Conservation (phyloP, 2,113 vertebrate species). For the Cyanoramphus novaezelandiae region DNA sequence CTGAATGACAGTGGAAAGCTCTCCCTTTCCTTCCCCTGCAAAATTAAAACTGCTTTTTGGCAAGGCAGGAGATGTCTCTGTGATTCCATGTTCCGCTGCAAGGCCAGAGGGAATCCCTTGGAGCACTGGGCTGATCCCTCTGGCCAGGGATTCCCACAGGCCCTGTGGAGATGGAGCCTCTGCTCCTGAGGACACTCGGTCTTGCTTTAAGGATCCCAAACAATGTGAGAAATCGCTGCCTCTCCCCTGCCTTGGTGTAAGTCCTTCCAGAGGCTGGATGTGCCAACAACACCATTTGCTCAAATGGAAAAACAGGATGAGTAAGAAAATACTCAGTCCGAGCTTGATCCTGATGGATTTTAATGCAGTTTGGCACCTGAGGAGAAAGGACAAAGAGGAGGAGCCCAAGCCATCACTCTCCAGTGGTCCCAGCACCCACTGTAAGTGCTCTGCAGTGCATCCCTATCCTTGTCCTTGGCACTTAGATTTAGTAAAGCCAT, state of each 20-base stretch:
- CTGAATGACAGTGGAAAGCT: constrained; percentile 45
- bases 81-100: background rate
- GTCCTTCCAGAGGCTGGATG: background rate
- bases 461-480: background rate
- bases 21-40: background rate
- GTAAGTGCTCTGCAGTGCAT: background rate
- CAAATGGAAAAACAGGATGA: background rate
- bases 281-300: background rate
- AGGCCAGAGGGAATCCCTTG: background rate
- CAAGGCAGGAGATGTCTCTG: background rate
- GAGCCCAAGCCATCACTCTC: background rate
- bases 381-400: background rate
- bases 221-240: background rate
- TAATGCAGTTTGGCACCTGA: background rate
- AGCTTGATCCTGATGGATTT: background rate
- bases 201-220: background rate
- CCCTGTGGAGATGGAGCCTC: background rate
- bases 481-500: background rate
- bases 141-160: background rate
- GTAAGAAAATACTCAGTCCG: background rate
- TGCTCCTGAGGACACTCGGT: background rate
- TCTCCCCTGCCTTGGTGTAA: background rate
- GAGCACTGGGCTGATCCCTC: background rate
- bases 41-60: constrained; percentile 9
- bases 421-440: background rate